Evolutionary conservation across 2,888 invertebrate genomes (phyloP), one percentile per base, ranked within the genome.

Genomic region (Thymelicus sylvestris): DNA sequence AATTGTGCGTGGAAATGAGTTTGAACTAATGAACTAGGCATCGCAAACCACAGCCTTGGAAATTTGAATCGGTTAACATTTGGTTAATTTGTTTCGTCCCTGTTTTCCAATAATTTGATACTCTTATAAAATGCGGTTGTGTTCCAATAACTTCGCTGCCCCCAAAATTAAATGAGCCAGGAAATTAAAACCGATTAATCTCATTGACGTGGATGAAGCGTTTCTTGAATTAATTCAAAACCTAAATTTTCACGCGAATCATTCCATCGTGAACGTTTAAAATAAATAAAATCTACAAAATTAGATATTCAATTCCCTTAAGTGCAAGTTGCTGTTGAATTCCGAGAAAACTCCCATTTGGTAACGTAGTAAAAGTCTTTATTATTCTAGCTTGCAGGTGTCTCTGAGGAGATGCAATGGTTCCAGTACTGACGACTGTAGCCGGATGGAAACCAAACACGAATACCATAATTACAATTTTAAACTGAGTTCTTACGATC

Each of bases 301-400:
- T 93, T 91, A 92, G 91, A 91, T 92, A 93, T 93, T 93, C 92
- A 93, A 92, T 92, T 92, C 93, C 93, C 93, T 91, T 92, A 93
- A 93, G 93, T 93, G 92, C 91, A 91, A 91, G 89, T 81, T 88
- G 93, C 88, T 93, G 93, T 92, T 90, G 91, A 89, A 89, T 89
- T 89, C 92, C 89, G 92, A 85, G 92, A 91, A 92, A 93, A 92
- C 88, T 90, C 87, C 88, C 89, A 91, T 93, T 92, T 91, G 89
- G 89, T 85, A 89, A 85, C 89, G 89, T 85, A 91, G 92, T 92
- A 91, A 92, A 92, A 92, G 88, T 91, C 92, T 90, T 91, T 92
- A 92, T 91, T 93, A 92, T 93, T 92, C 91, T 84, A 86, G 88
- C 86, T 90, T 86, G 86, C 91, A 92, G 91, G 91, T 93, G 89